Conservation (phyloP, 2,113 vertebrate genomes). For the Falco punctatus region DNA sequence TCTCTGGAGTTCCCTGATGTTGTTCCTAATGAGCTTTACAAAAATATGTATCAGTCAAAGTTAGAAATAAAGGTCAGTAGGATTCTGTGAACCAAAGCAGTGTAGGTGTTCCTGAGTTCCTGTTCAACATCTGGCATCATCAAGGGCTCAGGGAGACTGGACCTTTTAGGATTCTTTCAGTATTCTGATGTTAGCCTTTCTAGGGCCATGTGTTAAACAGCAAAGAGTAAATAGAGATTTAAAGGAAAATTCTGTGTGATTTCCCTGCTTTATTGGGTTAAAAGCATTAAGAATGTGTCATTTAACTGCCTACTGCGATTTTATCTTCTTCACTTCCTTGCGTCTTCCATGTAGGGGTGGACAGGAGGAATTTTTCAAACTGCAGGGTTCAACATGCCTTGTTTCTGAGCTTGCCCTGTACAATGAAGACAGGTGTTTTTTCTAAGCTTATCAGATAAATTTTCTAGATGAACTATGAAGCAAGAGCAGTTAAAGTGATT, state of each 20-base stretch:
- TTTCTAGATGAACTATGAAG: not conserved
- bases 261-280: not conserved
- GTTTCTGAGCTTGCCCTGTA: not conserved
- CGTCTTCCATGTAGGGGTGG: not conserved
- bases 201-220: not conserved
- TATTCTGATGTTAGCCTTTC: not conserved
- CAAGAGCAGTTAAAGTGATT: not conserved
- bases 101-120: not conserved
- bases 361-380: not conserved
- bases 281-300: not conserved
- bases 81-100: not conserved
- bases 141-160: not conserved
- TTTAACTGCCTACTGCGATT: not conserved
- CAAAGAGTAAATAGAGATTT: not conserved
- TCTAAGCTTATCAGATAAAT: not conserved
- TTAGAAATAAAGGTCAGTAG: not conserved
- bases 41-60: not conserved
- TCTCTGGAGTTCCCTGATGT: not conserved
- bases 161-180: not conserved
- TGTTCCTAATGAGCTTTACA: not conserved
- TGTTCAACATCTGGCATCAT: not conserved
- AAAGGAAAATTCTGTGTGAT: not conserved
- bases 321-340: not conserved
- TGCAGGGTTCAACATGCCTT: not conserved
- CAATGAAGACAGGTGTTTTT: not conserved